Evolutionary conservation across 2,888 invertebrate genomes (phyloP).

Genomic region (Automeris io): DNA sequence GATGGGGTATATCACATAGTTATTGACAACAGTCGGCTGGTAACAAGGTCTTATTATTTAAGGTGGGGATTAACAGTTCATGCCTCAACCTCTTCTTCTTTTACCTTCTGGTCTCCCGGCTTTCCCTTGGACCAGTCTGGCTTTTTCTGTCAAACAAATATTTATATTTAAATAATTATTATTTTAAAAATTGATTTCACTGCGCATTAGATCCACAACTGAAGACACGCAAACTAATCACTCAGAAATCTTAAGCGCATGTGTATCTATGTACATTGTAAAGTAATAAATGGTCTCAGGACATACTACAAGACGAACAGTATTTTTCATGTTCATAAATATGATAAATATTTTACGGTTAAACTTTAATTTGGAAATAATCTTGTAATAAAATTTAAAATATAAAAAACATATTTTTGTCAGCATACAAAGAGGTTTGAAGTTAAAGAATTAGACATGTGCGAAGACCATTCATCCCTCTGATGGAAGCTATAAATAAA

Average conservation of each 20-base stretch:
- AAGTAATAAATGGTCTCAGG: slow-evolving; percentile 19
- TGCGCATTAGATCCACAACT: not conserved
- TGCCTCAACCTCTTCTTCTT: slow-evolving; percentile 89
- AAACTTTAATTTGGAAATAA: no score
- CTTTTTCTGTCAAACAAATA: slow-evolving; percentile 85
- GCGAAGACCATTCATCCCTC: slow-evolving; percentile 16
- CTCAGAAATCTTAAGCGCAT: slow-evolving; percentile 16
- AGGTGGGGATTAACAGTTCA: slow-evolving; percentile 73
- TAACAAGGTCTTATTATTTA: slow-evolving; percentile 56
- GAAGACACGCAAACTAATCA: slow-evolving; percentile 8
- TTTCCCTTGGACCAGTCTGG: slow-evolving; percentile 96
- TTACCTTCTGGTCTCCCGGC: slow-evolving; percentile 92
- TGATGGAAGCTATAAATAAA: slow-evolving; percentile 14
- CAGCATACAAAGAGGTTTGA: not conserved
- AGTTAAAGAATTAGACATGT: slow-evolving; percentile 2
- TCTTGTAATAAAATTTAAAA: slow-evolving; percentile 3
- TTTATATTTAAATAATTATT: not conserved
- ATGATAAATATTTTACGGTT: no score
- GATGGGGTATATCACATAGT: slow-evolving; percentile 50
- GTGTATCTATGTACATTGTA: not conserved
- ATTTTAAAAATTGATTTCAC: not conserved
- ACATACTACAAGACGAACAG: not conserved
- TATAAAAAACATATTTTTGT: slow-evolving; percentile 1
- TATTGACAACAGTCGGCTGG: slow-evolving; percentile 50
- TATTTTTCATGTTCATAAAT: no score